Conservation (phyloP, 2,113 vertebrate species). For the Maccullochella peelii region DNA sequence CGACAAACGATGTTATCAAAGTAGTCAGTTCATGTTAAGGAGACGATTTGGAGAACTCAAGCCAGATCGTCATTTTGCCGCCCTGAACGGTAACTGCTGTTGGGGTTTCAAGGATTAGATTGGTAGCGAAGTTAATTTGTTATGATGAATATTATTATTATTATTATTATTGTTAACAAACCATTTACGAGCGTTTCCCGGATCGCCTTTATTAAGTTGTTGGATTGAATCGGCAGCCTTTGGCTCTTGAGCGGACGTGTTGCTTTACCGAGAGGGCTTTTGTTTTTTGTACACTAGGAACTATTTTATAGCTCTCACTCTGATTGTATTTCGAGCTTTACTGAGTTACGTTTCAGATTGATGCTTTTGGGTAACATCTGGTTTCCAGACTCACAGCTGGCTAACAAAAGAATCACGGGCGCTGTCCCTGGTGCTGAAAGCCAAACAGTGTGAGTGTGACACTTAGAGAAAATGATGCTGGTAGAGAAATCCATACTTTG, state of each 20-base stretch:
- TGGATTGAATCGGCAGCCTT: not conserved
- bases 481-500: not conserved
- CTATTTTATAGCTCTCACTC: slow-evolving; percentile 5
- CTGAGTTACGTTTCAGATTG: slow-evolving; percentile 20
- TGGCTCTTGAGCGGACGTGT: slow-evolving; percentile 33
- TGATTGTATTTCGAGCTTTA: not conserved
- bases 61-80: too few relatives aligned
- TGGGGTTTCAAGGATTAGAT: not conserved
- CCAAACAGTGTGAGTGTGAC: slow-evolving; percentile 1
- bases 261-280: not conserved
- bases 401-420: slow-evolving; percentile 29
- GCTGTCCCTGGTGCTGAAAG: slow-evolving; percentile 78
- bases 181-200: slow-evolving; percentile 22
- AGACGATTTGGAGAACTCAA: not conserved
- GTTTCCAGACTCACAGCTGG: slow-evolving; percentile 30
- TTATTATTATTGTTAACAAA: not conserved
- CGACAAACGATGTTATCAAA: slow-evolving; percentile 22
- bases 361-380: slow-evolving; percentile 33
- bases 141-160: slow-evolving; percentile 1
- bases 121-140: slow-evolving; percentile 8
- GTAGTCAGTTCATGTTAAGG: not conserved
- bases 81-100: not conserved
- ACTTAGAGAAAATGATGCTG: slow-evolving; percentile 5
- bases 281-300: slow-evolving; percentile 8
- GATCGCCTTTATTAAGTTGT: slow-evolving; percentile 30